phyloP scores from a whole-genome alignment of 2,888 invertebrate genomes.

The Scelioninae gen. 1 region DNA sequence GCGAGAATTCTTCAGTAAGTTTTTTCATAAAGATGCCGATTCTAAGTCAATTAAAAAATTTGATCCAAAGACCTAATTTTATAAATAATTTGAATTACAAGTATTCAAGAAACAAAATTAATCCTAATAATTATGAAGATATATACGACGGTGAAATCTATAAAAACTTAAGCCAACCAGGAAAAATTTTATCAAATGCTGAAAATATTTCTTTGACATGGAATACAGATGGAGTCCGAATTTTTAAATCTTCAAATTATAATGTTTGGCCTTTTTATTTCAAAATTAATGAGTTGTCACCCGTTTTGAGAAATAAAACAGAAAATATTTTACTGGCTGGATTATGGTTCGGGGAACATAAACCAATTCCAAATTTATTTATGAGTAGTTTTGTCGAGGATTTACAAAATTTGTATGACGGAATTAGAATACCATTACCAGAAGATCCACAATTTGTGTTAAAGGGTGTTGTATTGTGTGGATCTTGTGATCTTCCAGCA shows the following conservation, averaged over 20 bases:
- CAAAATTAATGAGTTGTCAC: slow-evolving; percentile 5
- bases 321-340: no score
- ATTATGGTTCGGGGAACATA: not conserved
- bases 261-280: slow-evolving; percentile 12
- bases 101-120: not conserved
- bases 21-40: slow-evolving; percentile 14
- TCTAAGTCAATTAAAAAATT: not conserved
- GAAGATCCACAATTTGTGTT: not conserved
- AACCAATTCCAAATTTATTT: not conserved
- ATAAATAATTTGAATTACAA: not conserved
- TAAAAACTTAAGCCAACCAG: slow-evolving; percentile 10
- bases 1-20: not conserved
- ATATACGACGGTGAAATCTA: slow-evolving; percentile 16
- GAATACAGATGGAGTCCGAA: not conserved
- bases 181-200: not conserved
- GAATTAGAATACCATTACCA: not conserved
- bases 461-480: slow-evolving; percentile 3
- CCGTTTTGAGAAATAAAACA: not conserved
- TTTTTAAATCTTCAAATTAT: slow-evolving; percentile 1
- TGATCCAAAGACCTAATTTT: not conserved
- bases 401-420: slow-evolving; percentile 1
- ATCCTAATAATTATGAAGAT: slow-evolving; percentile 10
- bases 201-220: slow-evolving; percentile 7
- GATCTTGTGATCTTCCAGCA: slow-evolving; percentile 13
- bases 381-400: not conserved